Percentiles rank a stretch among this genome's conserved stretches.
Evolutionary conservation across 2,888 invertebrate species (phyloP).

Genomic region (Nomada goodeniana): DNA sequence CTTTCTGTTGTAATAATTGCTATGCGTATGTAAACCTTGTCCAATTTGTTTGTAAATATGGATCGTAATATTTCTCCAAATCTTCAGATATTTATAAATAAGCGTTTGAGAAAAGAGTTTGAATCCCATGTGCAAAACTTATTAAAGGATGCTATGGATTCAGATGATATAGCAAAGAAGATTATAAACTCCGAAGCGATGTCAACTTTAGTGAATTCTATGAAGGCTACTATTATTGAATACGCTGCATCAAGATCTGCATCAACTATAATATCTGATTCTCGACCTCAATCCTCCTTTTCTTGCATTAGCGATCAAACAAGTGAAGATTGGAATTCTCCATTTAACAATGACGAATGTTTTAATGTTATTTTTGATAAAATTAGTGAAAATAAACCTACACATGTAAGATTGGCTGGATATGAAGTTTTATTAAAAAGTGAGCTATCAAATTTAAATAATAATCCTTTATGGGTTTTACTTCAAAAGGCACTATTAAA

Average conservation of each 20-base stretch:
- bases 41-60: slow-evolving; percentile 62
- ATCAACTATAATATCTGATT: slow-evolving; percentile 56
- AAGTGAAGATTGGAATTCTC: slow-evolving; percentile 78
- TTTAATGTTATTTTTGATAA: slow-evolving; percentile 75
- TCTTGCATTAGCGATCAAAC: slow-evolving; percentile 78
- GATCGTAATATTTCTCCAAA: slow-evolving; percentile 72
- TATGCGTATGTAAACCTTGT: slow-evolving; percentile 8
- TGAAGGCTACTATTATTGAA: slow-evolving; percentile 69
- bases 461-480: slow-evolving; percentile 73
- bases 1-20: neutral
- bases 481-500: slow-evolving; percentile 76
- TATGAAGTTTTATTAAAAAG: slow-evolving; percentile 78
- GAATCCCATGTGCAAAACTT: slow-evolving; percentile 69
- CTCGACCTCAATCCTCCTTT: slow-evolving; percentile 73
- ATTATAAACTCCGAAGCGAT: slow-evolving; percentile 76
- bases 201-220: slow-evolving; percentile 71
- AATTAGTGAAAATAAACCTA: slow-evolving; percentile 77
- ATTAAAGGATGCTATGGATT: slow-evolving; percentile 66
- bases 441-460: slow-evolving; percentile 73
- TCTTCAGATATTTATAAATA: slow-evolving; percentile 78
- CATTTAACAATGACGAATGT: slow-evolving; percentile 68
- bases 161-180: slow-evolving; percentile 70
- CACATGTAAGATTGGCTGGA: slow-evolving; percentile 82
- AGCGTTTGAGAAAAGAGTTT: slow-evolving; percentile 79
- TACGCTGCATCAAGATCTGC: slow-evolving; percentile 55